Evolutionary conservation across 2,113 vertebrate genomes (phyloP), one percentile per base, ranked within the genome.

Genomic region (Haplochromis vanheusdeni): DNA sequence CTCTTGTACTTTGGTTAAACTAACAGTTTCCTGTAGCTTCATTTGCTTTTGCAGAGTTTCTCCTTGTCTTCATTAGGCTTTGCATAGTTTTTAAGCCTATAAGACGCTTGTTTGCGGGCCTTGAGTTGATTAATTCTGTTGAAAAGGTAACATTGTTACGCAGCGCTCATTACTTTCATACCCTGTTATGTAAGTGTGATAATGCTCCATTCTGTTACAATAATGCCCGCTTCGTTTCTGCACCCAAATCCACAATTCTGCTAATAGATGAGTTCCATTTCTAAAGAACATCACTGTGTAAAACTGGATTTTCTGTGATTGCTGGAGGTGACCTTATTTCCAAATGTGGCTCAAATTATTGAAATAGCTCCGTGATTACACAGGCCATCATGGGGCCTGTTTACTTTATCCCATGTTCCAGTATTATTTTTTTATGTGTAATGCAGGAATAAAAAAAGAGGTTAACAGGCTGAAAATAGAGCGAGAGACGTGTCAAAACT

Each of bases 311-410:
- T 84, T 55, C 65, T 65, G 12, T 21, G 13, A 80, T 12, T 55
- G 82, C 33, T 62, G 10, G 68, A 37, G 33, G 77, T 55, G 91
- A 87, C 90, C 91, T 92, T 79, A 11, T 87, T 92, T 89, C 83
- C 55, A 79, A 86, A 91, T 82, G 80, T 82, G 33, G 83, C 62
- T 86, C 47, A 52, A 86, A 86, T 87, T 6, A 92, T 85, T 45
- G 31, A 89, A 88, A 92, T 81, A 37, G 81, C 86, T 79, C 9
- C 1, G 33, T 86, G 82, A 89, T 68, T 37, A 87, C 62, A 9
- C 11, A 0, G 42, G 8, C 51, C 88, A 26, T 81, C 70, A 17
- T 4, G 81, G 42, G 75, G n/a, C 86, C 73, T 62, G 79, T 93
- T 88, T 86, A 80, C 90, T 93, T 58, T 70, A 49, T 83, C 23